A percentile compares a stretch with the other conserved stretches of the same genome.
Conservation (phyloP, 2,888 invertebrate genomes). For the Oscheius sp. region DNA sequence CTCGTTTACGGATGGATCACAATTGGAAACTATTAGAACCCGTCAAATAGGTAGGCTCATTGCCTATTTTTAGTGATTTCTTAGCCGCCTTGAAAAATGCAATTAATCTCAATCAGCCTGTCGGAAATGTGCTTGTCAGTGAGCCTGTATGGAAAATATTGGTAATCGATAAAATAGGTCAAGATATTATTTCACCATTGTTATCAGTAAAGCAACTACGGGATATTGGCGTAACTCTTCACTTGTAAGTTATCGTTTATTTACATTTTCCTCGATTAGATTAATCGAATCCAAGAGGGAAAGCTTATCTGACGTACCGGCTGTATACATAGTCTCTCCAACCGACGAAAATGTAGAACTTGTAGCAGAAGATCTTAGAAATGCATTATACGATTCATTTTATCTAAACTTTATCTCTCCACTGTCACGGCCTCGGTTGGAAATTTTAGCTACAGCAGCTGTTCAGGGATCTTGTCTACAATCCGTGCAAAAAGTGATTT, state of each 20-base stretch:
- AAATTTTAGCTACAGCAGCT: conserved; percentile 92
- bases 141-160: conserved; percentile 78
- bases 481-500: conserved; percentile 83
- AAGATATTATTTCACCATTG: conserved; percentile 96
- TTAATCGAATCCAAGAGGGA: conserved; percentile 75
- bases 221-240: conserved; percentile 95
- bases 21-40: conserved; percentile 57
- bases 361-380: conserved; percentile 80
- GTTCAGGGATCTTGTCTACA: conserved; percentile 90
- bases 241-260: conserved; percentile 81
- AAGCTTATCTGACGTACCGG: conserved; percentile 95
- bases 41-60: conserved; percentile 55
- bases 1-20: conserved; percentile 4
- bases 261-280: neutral
- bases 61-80: conserved; percentile 6
- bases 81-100: conserved; percentile 69
- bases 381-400: conserved; percentile 90
- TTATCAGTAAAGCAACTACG: conserved; percentile 93
- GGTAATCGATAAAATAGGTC: conserved; percentile 93
- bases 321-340: conserved; percentile 96
- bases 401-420: conserved; percentile 96
- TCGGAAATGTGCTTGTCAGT: conserved; percentile 62
- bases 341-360: conserved; percentile 94
- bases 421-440: conserved; percentile 82
- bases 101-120: conserved; percentile 71